These are phyloP conservation scores for Pandion haliaetus DNA, from an alignment of 2,113 vertebrate genomes.

Conservation along the genomic window DNA sequence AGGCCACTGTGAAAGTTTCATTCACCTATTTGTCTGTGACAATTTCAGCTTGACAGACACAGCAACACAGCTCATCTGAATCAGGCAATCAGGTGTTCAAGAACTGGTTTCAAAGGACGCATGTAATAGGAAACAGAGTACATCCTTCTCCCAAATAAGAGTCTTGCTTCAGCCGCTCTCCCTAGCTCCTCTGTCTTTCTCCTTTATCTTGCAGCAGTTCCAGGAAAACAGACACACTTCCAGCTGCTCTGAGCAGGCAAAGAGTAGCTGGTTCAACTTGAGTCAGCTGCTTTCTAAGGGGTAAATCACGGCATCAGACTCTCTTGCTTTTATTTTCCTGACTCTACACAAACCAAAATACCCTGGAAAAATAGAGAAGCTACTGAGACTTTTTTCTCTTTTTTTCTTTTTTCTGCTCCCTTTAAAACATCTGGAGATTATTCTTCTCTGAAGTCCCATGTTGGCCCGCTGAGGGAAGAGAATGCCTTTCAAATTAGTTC, in stretches of 20 bases:
- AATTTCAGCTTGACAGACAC: neutral
- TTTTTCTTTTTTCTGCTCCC: neutral
- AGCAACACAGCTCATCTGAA: neutral
- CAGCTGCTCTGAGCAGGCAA: neutral
- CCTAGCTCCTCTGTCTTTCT: neutral
- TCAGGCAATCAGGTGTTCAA: neutral
- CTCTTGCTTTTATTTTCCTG: neutral
- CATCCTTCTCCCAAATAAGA: neutral
- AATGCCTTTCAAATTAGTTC: constrained; percentile 25
- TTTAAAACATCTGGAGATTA: neutral
- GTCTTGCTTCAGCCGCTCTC: neutral
- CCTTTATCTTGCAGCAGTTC: neutral
- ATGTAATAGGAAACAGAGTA: neutral
- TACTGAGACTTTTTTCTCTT: neutral
- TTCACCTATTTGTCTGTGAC: neutral
- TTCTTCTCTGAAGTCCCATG: neutral
- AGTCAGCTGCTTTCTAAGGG: neutral
- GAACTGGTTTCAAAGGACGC: neutral
- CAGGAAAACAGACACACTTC: neutral
- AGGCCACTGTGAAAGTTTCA: neutral
- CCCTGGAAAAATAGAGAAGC: neutral
- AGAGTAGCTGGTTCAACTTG: neutral
- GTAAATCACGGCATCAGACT: neutral
- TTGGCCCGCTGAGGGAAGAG: neutral
- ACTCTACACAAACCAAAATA: neutral